Conservation (phyloP, 2,888 invertebrate species). For the Adelphocoris suturalis region DNA sequence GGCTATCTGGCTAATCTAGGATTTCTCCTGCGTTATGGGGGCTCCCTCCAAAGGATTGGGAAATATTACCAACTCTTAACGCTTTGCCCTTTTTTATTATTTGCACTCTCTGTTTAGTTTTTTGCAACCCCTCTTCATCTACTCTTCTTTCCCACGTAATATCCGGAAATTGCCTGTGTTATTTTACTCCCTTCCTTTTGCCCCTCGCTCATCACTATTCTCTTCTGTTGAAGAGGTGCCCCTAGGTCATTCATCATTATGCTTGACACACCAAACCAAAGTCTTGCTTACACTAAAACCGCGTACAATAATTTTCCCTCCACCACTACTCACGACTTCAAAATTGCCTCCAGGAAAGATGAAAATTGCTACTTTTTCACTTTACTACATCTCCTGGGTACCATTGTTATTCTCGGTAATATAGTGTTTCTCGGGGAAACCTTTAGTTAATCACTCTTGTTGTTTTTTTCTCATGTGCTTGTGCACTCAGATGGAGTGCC, state of each 20-base stretch:
- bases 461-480: background rate
- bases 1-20: conserved; percentile 66
- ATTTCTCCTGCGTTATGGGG: conserved; percentile 57
- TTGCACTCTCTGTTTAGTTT: background rate
- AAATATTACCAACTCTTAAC: conserved; percentile 61
- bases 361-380: conserved; percentile 39
- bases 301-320: conserved; percentile 37
- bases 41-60: conserved; percentile 55
- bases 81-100: conserved; percentile 52
- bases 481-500: background rate
- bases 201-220: background rate
- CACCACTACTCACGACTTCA: background rate
- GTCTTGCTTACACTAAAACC: conserved; percentile 31
- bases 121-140: background rate
- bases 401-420: background rate
- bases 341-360: background rate
- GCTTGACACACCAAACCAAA: conserved; percentile 20
- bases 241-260: conserved; percentile 20
- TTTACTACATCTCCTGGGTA: background rate
- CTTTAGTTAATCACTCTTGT: background rate
- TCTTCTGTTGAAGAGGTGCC: conserved; percentile 19
- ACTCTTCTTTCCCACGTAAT: background rate
- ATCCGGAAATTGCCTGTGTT: conserved; percentile 58
- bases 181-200: conserved; percentile 8
- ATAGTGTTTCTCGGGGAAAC: background rate